A percentile compares a stretch with the other conserved stretches of the same genome.
Evolutionary conservation across 2,797 vertebrate species (phyloP).

Genomic region (Oryzias sinensis): DNA sequence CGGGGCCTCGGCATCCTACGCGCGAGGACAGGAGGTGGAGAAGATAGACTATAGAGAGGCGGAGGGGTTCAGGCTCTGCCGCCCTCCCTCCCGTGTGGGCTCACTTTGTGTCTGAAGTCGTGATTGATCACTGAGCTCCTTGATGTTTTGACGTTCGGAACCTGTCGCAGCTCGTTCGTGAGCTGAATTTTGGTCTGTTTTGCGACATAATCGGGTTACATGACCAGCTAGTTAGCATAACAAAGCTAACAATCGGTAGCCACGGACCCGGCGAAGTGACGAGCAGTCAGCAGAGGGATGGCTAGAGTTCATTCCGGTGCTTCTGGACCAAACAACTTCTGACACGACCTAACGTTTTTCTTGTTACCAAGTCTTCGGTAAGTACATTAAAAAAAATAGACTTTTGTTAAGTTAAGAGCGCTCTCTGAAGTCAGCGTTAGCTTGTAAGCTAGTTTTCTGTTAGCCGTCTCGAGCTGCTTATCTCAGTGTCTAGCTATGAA

Average conservation of each 20-base stretch:
- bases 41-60: constrained; percentile 21
- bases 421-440: constrained; percentile 32
- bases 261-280: constrained; percentile 46
- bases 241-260: constrained; percentile 56
- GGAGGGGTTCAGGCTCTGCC: constrained; percentile 9
- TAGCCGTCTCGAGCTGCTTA: constrained; percentile 1
- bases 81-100: constrained; percentile 10
- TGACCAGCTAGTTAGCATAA: constrained; percentile 51
- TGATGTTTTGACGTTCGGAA: neutral
- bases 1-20: too few relatives aligned
- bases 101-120: constrained; percentile 1
- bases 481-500: too few relatives aligned
- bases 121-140: neutral
- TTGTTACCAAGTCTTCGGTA: constrained; percentile 30
- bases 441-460: constrained; percentile 13
- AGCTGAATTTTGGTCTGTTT: neutral
- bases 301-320: constrained; percentile 41
- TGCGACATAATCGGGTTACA: constrained; percentile 9
- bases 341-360: constrained; percentile 4
- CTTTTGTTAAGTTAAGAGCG: neutral
- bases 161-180: neutral
- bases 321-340: constrained; percentile 27
- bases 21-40: constrained; percentile 27
- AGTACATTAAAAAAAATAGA: neutral
- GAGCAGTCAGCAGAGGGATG: constrained; percentile 44